phyloP scores from a whole-genome alignment of 2,797 vertebrate genomes.

The Streptopelia turtur region DNA sequence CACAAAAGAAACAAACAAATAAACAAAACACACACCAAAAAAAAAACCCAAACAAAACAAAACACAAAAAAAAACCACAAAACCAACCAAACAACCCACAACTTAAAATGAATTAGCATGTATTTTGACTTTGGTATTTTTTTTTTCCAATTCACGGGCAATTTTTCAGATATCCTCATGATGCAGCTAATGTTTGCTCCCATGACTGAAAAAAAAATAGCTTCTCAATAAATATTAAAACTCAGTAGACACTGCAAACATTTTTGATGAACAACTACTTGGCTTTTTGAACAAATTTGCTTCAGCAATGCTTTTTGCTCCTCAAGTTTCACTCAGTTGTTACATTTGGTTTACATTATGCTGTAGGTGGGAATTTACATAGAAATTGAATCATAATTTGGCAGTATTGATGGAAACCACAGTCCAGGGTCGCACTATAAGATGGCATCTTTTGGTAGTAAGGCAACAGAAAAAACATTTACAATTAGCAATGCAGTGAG shows the following conservation, averaged over 20 bases:
- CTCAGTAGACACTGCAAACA: neutral
- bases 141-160: neutral
- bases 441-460: neutral
- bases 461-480: neutral
- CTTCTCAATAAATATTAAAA: neutral
- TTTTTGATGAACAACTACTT: neutral
- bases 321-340: neutral
- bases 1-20: too few relatives aligned
- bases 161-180: neutral
- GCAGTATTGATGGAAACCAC: neutral
- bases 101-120: neutral
- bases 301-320: neutral
- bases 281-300: neutral
- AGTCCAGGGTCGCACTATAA: neutral
- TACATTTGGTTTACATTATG: neutral
- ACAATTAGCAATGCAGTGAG: neutral
- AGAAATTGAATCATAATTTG: neutral
- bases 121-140: neutral
- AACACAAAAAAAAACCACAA: too few relatives aligned
- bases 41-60: neutral
- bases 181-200: neutral
- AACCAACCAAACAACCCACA: too few relatives aligned
- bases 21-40: too few relatives aligned
- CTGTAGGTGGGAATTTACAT: neutral
- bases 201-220: neutral